Conservation (phyloP, 1,140 invertebrate genomes). For the Temnothorax longispinosus region DNA sequence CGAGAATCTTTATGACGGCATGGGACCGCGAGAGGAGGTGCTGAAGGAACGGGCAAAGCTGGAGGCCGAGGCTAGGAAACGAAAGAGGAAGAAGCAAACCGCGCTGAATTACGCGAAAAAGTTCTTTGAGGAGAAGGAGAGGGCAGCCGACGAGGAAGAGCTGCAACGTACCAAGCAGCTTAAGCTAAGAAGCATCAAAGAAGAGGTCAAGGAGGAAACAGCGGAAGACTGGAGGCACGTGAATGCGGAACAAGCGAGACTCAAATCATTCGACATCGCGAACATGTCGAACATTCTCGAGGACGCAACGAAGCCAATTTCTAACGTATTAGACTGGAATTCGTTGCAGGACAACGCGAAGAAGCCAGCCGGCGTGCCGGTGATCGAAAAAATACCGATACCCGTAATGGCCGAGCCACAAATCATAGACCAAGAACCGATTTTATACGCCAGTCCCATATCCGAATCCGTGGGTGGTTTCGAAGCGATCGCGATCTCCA, state of each 20-base stretch:
- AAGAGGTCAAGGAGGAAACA: conserved; percentile 75
- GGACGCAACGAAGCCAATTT: conserved; percentile 75
- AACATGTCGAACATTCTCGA: conserved; percentile 68
- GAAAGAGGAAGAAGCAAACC: conserved; percentile 88
- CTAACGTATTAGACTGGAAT: conserved; percentile 87
- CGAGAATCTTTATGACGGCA: conserved; percentile 88
- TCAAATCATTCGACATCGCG: conserved; percentile 69
- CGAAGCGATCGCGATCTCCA: conserved; percentile 88
- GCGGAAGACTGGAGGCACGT: conserved; percentile 74
- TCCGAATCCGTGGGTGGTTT: conserved; percentile 87
- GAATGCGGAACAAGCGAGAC: conserved; percentile 70
- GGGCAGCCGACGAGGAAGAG: conserved; percentile 87
- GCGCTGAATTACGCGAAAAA: conserved; percentile 88
- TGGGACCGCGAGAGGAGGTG: conserved; percentile 88
- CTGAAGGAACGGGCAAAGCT: conserved; percentile 88
- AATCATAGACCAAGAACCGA: conserved; percentile 81
- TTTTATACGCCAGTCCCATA: conserved; percentile 81
- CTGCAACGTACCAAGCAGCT: conserved; percentile 84
- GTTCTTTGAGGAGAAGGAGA: conserved; percentile 92
- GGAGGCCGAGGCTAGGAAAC: conserved; percentile 86
- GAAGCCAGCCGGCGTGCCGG: conserved; percentile 77
- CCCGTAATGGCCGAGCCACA: conserved; percentile 86
- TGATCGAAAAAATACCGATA: conserved; percentile 85
- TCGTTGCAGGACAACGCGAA: conserved; percentile 85
- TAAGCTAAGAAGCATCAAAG: conserved; percentile 85